Base-by-base conservation (phyloP, 1,140 invertebrate species). In the Drosophila watanabei region DNA sequence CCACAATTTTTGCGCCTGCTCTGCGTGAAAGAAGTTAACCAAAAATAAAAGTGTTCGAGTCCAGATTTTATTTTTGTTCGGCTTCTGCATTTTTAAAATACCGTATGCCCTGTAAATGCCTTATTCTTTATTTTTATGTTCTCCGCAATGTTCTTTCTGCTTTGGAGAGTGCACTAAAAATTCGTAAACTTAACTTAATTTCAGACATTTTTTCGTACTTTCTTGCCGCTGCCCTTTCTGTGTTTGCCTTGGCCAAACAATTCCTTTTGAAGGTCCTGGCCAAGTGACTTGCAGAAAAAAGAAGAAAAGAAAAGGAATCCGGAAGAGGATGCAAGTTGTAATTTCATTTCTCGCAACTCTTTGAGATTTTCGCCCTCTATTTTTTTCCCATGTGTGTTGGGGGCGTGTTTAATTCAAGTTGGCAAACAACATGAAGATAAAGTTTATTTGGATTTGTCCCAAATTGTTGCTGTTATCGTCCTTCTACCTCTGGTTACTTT, bases 391-490 rank as follows among this genome's bases (percentile, higher is more conserved):
- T 79, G 64, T 79, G 65, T 72, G 66, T 65, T 35, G 46, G 56
- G 56, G 73, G 85, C 65, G 81, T 84, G 70, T 88, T 81, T 88
- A 80, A 89, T 85, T 85, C 79, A 90, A 90, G 71, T 87, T 73
- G 84, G 63, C 72, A 87, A 80, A 88, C 84, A 88, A 88, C 80
- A 87, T 87, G 63, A 77, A 87, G 86, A 89, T 89, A 89, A 89
- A 89, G 81, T 89, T 89, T 88, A 78, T 85, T 89, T 89, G 85
- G 66, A 89, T 85, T 89, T 80, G 63, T 63, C 54, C 63, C 64
- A 72, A 85, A 72, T 69, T 77, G 64, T 76, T 59, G 63, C 60
- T 79, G 69, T 52, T 82, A 59, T 52, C 57, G 37, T 60, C 41
- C n/a, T 18, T 51, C 61, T 13, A 59, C 61, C 20, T 30, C 33